Percentiles rank a stretch among this genome's conserved stretches.
phyloP scores from a whole-genome alignment of 1,140 invertebrate species.

The Lasaia peninsularis region DNA sequence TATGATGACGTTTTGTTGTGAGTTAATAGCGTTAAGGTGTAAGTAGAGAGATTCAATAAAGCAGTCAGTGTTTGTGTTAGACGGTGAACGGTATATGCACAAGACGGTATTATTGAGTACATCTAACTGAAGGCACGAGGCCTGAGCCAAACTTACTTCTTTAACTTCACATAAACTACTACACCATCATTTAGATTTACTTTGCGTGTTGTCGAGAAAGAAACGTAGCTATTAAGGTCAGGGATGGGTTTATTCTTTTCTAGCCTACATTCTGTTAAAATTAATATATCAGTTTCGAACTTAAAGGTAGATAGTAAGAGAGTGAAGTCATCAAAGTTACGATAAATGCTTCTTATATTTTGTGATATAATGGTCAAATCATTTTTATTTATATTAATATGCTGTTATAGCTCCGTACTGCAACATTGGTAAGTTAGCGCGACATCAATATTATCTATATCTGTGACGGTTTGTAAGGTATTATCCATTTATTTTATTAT shows the following conservation, averaged over 20 bases:
- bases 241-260: background rate
- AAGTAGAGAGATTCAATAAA: background rate
- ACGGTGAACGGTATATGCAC: too few relatives aligned
- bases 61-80: background rate
- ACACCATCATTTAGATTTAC: background rate
- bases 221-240: background rate
- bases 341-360: conserved; percentile 17
- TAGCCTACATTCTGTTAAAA: too few relatives aligned
- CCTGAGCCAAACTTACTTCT: too few relatives aligned
- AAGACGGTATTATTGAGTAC: too few relatives aligned
- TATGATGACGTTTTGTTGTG: background rate
- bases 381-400: background rate
- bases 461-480: too few relatives aligned
- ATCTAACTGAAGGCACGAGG: too few relatives aligned
- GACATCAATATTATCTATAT: too few relatives aligned
- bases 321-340: conserved; percentile 15
- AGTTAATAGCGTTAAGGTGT: background rate
- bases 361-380: conserved; percentile 7
- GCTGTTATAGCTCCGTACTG: background rate
- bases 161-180: background rate
- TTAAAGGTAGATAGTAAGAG: too few relatives aligned
- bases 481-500: too few relatives aligned
- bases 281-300: too few relatives aligned
- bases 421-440: too few relatives aligned
- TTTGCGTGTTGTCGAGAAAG: background rate